Conservation (phyloP, 2,888 invertebrate species). For the Drosophila austrosaltans region DNA sequence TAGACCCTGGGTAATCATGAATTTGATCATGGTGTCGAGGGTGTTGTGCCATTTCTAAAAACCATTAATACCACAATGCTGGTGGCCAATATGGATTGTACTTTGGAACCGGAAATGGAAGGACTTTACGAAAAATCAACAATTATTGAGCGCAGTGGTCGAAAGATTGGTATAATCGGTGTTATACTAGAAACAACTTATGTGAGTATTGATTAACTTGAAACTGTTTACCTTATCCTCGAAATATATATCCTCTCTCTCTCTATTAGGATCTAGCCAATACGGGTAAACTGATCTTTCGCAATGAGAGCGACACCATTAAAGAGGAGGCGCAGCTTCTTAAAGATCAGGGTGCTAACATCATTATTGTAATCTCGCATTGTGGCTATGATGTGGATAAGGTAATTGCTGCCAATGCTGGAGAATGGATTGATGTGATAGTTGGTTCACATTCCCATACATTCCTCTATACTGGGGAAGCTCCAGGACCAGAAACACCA, state of each 20-base stretch:
- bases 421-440: constrained; percentile 90
- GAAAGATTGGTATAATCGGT: constrained; percentile 91
- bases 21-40: constrained; percentile 90
- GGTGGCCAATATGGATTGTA: constrained; percentile 90
- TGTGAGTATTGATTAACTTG: constrained; percentile 83
- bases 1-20: constrained; percentile 94
- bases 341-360: constrained; percentile 87
- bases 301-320: constrained; percentile 88
- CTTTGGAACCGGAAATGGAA: constrained; percentile 87
- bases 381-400: constrained; percentile 89
- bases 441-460: constrained; percentile 94
- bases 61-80: constrained; percentile 87
- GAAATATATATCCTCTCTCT: background rate
- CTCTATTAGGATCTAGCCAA: constrained; percentile 86
- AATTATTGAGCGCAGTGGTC: constrained; percentile 86
- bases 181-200: constrained; percentile 88
- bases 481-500: constrained; percentile 86
- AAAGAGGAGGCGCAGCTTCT: constrained; percentile 88
- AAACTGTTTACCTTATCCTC: background rate
- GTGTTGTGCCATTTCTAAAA: constrained; percentile 89
- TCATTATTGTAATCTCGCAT: constrained; percentile 93
- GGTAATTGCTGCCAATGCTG: constrained; percentile 87
- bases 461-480: constrained; percentile 87
- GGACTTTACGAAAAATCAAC: constrained; percentile 87
- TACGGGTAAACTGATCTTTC: constrained; percentile 87